Conservation (phyloP, 2,113 vertebrate genomes). For the Ranitomeya imitator region DNA sequence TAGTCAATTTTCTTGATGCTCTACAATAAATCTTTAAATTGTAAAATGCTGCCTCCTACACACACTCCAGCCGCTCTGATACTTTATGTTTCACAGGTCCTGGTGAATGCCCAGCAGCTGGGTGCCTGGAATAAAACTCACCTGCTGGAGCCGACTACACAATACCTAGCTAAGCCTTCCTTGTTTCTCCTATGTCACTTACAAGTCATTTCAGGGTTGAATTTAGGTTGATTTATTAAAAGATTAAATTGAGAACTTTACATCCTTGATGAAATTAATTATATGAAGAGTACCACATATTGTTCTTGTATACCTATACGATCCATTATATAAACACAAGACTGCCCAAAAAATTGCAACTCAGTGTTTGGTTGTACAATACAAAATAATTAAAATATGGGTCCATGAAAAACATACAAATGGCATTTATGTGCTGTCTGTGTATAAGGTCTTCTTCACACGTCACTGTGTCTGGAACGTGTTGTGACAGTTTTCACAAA, state of each 20-base stretch:
- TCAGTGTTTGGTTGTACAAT: not conserved
- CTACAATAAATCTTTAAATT: constrained; percentile 50
- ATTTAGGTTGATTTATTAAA: constrained; percentile 35
- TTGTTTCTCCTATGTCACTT: constrained; percentile 23
- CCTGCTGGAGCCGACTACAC: constrained; percentile 41
- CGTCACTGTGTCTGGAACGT: too few species aligned
- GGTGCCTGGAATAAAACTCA: constrained; percentile 44
- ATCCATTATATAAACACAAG: not conserved
- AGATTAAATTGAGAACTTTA: constrained; percentile 16
- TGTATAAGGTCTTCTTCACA: too few species aligned
- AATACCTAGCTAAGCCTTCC: constrained; percentile 16
- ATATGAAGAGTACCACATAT: not conserved
- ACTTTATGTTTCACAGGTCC: constrained; percentile 36
- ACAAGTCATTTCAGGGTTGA: constrained; percentile 19
- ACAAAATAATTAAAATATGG: not conserved
- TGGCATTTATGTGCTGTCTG: too few species aligned
- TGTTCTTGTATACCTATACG: not conserved
- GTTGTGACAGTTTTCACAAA: too few species aligned
- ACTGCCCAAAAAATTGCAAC: not conserved
- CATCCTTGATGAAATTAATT: not conserved
- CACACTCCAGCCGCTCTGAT: constrained; percentile 45
- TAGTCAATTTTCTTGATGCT: constrained; percentile 51
- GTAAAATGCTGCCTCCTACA: constrained; percentile 48
- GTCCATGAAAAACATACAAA: too few species aligned
- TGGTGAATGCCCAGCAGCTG: constrained; percentile 39